Percentiles rank a stretch among this genome's conserved stretches.
Evolutionary conservation across 1,140 invertebrate species (phyloP).

Genomic region (Magallana gigas): DNA sequence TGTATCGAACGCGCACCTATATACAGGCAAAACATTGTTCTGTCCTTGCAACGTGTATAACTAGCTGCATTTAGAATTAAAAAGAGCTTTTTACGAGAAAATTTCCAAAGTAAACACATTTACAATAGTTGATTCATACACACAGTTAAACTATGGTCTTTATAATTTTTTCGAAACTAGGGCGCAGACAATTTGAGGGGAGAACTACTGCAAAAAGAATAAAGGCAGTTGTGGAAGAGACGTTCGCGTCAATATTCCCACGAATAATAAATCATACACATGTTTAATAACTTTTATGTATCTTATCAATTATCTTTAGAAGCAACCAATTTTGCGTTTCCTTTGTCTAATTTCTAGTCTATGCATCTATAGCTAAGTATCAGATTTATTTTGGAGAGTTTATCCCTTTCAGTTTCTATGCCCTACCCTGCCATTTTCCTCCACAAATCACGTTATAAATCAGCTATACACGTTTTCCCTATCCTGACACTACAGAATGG

Average conservation of each 20-base stretch:
- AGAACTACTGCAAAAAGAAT: background rate
- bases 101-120: background rate
- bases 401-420: background rate
- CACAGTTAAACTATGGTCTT: background rate
- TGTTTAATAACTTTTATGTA: no score
- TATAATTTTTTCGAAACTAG: background rate
- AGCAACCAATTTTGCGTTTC: background rate
- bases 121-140: background rate
- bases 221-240: background rate
- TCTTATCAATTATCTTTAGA: background rate
- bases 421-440: background rate
- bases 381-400: background rate
- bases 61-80: background rate
- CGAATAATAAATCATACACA: background rate
- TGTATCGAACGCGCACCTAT: background rate
- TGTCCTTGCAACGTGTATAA: background rate
- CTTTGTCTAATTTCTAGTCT: conserved; percentile 8
- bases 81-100: background rate
- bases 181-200: background rate
- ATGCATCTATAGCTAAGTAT: background rate
- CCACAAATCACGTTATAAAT: background rate
- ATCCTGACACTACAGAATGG: conserved; percentile 8
- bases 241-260: background rate
- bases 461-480: background rate
- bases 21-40: background rate